Conservation (phyloP, 1,140 invertebrate species). For the Drosophila arizonae region DNA sequence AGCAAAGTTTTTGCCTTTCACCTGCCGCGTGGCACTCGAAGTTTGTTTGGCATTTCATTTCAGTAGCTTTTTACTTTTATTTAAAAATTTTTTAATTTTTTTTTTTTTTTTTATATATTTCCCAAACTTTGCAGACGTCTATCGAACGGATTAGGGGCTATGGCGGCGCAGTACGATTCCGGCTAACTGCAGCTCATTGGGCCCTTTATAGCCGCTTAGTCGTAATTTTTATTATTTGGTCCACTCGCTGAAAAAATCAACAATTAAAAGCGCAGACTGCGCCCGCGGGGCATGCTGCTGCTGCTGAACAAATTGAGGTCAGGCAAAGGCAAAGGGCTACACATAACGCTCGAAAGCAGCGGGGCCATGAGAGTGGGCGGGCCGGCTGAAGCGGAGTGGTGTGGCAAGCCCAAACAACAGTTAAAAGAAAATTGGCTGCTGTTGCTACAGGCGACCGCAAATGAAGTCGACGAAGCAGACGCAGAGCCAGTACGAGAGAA, state of each 20-base stretch:
- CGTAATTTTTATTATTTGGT: slow-evolving; percentile 77
- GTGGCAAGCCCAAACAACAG: slow-evolving; percentile 65
- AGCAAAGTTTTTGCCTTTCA: slow-evolving; percentile 31
- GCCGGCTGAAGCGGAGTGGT: neutral
- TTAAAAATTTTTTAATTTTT: neutral
- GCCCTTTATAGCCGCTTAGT: slow-evolving; percentile 70
- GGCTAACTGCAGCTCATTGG: slow-evolving; percentile 59
- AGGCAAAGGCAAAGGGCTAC: slow-evolving; percentile 35
- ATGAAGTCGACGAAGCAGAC: slow-evolving; percentile 61
- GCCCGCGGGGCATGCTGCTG: slow-evolving; percentile 72
- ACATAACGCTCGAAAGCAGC: slow-evolving; percentile 1
- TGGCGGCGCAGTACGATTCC: neutral
- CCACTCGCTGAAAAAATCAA: slow-evolving; percentile 60
- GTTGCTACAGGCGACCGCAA: slow-evolving; percentile 65
- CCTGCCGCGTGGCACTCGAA: slow-evolving; percentile 48
- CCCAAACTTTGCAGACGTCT: slow-evolving; percentile 67
- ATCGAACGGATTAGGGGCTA: slow-evolving; percentile 50
- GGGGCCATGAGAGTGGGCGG: slow-evolving; percentile 10
- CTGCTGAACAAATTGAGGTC: slow-evolving; percentile 75
- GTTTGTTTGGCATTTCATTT: slow-evolving; percentile 20
- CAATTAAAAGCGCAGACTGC: slow-evolving; percentile 77
- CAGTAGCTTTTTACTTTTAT: neutral
- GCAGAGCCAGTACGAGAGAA: neutral
- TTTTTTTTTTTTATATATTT: neutral
- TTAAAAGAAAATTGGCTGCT: slow-evolving; percentile 80